These are phyloP conservation scores for Acanthornis magna DNA, from an alignment of 2,797 vertebrate species.

Conservation along the genomic window DNA sequence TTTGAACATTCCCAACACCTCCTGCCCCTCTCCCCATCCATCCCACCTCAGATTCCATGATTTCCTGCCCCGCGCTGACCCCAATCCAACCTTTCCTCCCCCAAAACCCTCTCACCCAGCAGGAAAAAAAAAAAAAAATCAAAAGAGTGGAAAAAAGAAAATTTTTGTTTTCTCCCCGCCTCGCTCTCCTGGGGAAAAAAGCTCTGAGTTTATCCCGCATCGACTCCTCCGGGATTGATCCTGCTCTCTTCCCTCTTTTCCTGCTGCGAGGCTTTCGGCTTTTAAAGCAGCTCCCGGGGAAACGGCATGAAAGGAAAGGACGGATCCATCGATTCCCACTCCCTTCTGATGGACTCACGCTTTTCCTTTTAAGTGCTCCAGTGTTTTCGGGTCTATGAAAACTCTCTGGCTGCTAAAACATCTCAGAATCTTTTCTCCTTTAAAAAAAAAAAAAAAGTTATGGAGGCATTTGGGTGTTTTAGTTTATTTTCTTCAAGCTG, in stretches of 20 bases:
- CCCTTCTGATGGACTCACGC: not conserved
- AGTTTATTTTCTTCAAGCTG: not conserved
- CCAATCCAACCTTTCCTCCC: not conserved
- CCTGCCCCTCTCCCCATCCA: not conserved
- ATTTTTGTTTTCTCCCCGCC: not conserved
- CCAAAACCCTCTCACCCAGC: not conserved
- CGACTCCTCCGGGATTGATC: not conserved
- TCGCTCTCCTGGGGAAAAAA: not conserved
- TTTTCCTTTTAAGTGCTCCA: not conserved
- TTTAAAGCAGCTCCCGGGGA: not conserved
- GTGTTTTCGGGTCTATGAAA: not conserved
- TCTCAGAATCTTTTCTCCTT: not conserved
- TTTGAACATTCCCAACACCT: fast-evolving
- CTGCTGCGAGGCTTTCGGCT: not conserved
- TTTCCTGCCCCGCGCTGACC: not conserved
- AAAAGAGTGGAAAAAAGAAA: not conserved
- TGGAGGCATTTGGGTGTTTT: fast-evolving
- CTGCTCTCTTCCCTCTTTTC: not conserved
- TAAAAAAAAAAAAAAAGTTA: not conserved
- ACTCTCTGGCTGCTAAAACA: not conserved
- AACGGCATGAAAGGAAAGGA: not conserved
- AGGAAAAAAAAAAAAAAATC: not conserved
- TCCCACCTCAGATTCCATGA: not conserved
- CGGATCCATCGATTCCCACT: not conserved
- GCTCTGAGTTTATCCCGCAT: not conserved